phyloP scores from a whole-genome alignment of 2,113 vertebrate genomes.

The Asarcornis scutulata region DNA sequence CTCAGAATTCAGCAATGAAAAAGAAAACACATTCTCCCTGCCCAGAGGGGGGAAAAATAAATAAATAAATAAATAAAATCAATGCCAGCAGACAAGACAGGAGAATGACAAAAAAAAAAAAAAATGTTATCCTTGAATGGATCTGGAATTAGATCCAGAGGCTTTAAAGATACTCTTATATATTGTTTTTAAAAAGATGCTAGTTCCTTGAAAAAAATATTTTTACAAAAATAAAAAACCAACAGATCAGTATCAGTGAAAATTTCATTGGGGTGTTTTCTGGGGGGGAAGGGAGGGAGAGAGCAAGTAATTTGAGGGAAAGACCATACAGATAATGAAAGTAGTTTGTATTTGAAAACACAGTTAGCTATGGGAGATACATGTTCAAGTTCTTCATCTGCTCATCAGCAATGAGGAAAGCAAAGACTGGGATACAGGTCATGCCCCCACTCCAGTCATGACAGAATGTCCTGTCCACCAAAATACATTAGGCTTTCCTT shows the following conservation, averaged over 20 bases:
- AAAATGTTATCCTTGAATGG: background rate
- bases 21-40: background rate
- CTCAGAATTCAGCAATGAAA: background rate
- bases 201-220: background rate
- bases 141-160: background rate
- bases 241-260: background rate
- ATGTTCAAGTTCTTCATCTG: background rate
- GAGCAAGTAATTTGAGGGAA: background rate
- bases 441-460: background rate
- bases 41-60: no score
- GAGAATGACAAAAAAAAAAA: background rate
- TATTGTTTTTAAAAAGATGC: background rate
- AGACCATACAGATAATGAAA: background rate
- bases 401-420: background rate
- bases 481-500: background rate
- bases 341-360: background rate
- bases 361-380: background rate
- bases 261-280: background rate
- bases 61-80: background rate
- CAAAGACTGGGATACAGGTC: background rate
- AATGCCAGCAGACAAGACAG: background rate
- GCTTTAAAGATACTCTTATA: background rate
- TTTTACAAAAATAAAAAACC: background rate
- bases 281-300: rapidly evolving
- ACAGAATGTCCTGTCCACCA: background rate